Conservation (phyloP, 2,888 invertebrate genomes). For the Cactoblastis cactorum region DNA sequence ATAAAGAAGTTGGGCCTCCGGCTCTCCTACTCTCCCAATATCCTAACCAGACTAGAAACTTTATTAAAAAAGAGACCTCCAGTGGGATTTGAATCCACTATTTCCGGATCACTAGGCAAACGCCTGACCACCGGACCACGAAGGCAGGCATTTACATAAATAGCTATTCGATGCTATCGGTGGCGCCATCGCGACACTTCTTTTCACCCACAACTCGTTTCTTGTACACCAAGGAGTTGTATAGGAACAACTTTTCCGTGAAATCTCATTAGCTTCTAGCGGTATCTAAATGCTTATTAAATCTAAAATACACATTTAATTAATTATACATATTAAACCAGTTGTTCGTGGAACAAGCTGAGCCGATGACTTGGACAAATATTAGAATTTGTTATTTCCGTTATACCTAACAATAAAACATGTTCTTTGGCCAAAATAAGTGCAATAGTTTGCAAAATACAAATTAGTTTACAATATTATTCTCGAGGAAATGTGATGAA, state of each 20-base stretch:
- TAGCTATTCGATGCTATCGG: neutral
- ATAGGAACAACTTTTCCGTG: neutral
- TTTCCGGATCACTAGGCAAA: no score
- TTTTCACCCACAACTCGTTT: neutral
- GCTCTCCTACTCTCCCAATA: no score
- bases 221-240: neutral
- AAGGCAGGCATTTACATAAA: no score
- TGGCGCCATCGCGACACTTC: neutral
- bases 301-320: neutral
- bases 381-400: neutral
- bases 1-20: no score
- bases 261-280: neutral
- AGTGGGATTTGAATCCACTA: no score
- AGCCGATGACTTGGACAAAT: constrained; percentile 20
- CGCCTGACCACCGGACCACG: no score
- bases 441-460: no score
- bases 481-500: no score
- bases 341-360: constrained; percentile 16
- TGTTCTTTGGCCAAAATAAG: no score
- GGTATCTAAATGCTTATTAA: constrained; percentile 5
- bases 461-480: no score
- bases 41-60: no score
- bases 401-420: neutral
- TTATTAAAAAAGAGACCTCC: no score
- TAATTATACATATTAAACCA: constrained; percentile 11